Evolutionary conservation across 2,113 vertebrate genomes (phyloP), one percentile per base, ranked within the genome.

Genomic region (Calyptommatus sinebrachiatus): DNA sequence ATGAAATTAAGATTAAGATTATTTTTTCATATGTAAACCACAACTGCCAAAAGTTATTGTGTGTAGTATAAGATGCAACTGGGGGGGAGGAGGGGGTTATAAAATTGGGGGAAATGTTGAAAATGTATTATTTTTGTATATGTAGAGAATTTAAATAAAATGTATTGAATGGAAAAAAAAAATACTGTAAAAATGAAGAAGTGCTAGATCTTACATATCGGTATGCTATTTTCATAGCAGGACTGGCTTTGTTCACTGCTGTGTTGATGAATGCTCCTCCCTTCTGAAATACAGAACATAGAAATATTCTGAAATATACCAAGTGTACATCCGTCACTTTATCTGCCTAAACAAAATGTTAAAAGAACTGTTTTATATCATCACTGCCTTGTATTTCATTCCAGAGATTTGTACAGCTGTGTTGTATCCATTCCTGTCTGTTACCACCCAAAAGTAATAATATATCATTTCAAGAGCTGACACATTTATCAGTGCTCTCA

Each of bases 241-340:
- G 96, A 65, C 94, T 94, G 84, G 98, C 98, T 96, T 97, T 99
- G 83, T 95, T 97, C 93, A 99, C 83, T n/a, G 97, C 97, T 46
- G 96, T 97, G 93, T 98, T 99, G 92, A 99, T 92, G 1, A 98
- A 85, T 0, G 97, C 96, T 35, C 97, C 92, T 28, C 97, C 97
- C 94, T 96, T 97, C 98, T 99, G 93, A 83, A 93, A 77, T 81
- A 81, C 31, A 94, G 11, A 84, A 82, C 76, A 88, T 29, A 89
- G 45, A 48, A 0, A 0, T 0, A 77, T 77, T 87, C 85, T 60
- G 26, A 70, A 83, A 73, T 26, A 85, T 61, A 1, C 4, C 61
- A 62, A 75, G 48, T 50, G 69, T 6, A 24, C 24, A 45, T 21
- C 70, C 5, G 45, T 61, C 24, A 20, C 26, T 16, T 45, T 45